Evolutionary conservation across 2,888 invertebrate genomes (phyloP), one percentile per base, ranked within the genome.

Genomic region (Conus canariensis): DNA sequence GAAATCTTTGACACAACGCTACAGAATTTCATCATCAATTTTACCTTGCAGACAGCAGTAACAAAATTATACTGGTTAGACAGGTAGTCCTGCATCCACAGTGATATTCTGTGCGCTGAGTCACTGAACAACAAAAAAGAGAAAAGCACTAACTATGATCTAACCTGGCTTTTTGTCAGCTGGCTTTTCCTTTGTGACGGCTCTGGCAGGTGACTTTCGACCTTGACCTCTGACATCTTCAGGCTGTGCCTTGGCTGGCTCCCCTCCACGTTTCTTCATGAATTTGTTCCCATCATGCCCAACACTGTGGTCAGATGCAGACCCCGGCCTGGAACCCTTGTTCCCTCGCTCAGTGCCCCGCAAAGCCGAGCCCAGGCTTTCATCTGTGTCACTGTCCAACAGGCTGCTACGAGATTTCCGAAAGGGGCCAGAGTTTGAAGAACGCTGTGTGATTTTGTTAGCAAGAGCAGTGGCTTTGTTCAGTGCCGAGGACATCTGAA

Each of bases 381-480:
- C 94, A 88, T 94, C 94, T 88, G 94, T 94, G 87, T 94, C 94
- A 85, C 93, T 93, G 64, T 93, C 92, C 19, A 92, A 85, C 77
- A 91, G 92, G 45, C 92, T 89, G 59, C 64, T n/a, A 8, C 59
- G 85, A 7, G 59, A 59, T n/a, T 30, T 45, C 16, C 83, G 10
- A 7, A 56, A 16, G 22, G 88, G 60, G 5, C 22, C 82, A 5
- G 80, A 60, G 8, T 60, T 64, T 19, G 93, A 90, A 10, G 64
- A 64, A 70, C 92, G 90, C 85, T 92, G 92, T 19, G 93, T 92
- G 85, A 94, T 93, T 87, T 94, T 95, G 59, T 92, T 93, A n/a
- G 94, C 92, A 12, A 94, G 87, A 9, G 93, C 93, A 25, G 92
- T 91, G 19, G 94, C 94, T 91, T 94, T 94, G 85, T 93, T 93